phyloP scores from a whole-genome alignment of 2,888 invertebrate species.

The Drosophila percnosoma region DNA sequence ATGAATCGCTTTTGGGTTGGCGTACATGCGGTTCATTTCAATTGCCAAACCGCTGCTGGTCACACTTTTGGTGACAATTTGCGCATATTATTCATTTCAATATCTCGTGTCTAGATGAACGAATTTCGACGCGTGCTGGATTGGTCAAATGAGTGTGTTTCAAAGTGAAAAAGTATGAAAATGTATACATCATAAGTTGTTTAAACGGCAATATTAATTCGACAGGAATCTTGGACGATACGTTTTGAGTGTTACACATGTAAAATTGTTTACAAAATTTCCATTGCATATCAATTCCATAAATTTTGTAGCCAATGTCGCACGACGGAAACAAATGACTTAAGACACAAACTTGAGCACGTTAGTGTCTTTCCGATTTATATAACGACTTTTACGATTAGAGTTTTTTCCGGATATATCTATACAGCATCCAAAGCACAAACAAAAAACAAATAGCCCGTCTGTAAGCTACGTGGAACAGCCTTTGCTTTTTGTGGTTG shows the following conservation, averaged over 20 bases:
- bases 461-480: conserved; percentile 4
- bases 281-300: conserved; percentile 32
- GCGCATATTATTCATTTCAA: conserved; percentile 4
- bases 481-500: conserved; percentile 34
- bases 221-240: neutral
- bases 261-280: conserved; percentile 16
- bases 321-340: conserved; percentile 70
- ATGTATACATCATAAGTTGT: neutral
- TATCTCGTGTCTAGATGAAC: conserved; percentile 20
- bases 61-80: conserved; percentile 36
- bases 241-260: neutral
- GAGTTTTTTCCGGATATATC: conserved; percentile 33
- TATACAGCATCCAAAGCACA: conserved; percentile 43
- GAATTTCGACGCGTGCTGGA: conserved; percentile 45
- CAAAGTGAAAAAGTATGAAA: neutral
- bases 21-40: conserved; percentile 47
- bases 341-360: conserved; percentile 66
- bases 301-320: conserved; percentile 52
- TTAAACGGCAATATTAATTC: neutral
- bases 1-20: conserved; percentile 29
- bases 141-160: neutral
- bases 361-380: conserved; percentile 10
- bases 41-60: conserved; percentile 42
- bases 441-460: conserved; percentile 28
- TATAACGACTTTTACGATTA: conserved; percentile 70